Conservation (phyloP, 2,888 invertebrate species). For the Tachina fera region DNA sequence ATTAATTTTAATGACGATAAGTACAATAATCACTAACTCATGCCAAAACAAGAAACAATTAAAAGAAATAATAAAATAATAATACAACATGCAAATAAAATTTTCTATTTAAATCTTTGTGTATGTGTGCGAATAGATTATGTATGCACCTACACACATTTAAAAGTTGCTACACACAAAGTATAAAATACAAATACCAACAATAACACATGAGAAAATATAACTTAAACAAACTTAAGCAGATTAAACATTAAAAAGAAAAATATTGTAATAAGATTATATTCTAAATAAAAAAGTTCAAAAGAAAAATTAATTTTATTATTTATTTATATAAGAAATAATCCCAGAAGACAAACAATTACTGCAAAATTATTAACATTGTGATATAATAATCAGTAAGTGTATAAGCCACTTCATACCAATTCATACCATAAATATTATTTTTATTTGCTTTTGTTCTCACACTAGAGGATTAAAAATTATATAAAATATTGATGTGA, state of each 20-base stretch:
- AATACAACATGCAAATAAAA: slow-evolving; percentile 15
- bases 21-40: slow-evolving; percentile 66
- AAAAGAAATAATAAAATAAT: slow-evolving; percentile 1
- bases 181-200: slow-evolving; percentile 6
- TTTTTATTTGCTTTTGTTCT: too few relatives aligned
- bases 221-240: slow-evolving; percentile 41
- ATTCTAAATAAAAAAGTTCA: slow-evolving; percentile 4
- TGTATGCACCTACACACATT: background rate
- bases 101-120: background rate
- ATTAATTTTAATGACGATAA: slow-evolving; percentile 80
- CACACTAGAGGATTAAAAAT: too few relatives aligned
- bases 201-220: background rate
- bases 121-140: background rate
- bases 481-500: too few relatives aligned
- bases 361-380: background rate
- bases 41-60: slow-evolving; percentile 18
- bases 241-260: slow-evolving; percentile 41
- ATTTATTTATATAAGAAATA: slow-evolving; percentile 43
- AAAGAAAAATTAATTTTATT: background rate
- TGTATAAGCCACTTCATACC: too few relatives aligned
- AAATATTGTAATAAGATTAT: slow-evolving; percentile 52
- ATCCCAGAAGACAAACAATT: background rate
- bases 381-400: too few relatives aligned
- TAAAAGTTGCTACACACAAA: background rate
- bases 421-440: too few relatives aligned